Evolutionary conservation across 2,797 vertebrate genomes (phyloP).

Genomic region (Eidolon dupreanum): DNA sequence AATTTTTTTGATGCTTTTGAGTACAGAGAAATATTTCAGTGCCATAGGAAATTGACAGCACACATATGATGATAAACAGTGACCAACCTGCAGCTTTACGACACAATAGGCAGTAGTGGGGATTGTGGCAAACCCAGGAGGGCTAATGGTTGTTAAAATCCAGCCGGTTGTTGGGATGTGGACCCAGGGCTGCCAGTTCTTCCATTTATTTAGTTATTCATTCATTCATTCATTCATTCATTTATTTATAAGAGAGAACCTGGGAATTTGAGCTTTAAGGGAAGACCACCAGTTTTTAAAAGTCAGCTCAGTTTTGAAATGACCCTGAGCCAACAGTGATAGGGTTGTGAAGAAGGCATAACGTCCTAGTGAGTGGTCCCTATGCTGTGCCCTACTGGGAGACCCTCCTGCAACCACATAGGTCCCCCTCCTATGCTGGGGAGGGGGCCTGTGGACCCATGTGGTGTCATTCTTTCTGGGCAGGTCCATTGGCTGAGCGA

Average conservation of each 20-base stretch:
- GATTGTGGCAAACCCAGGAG: neutral
- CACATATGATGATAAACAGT: accelerated
- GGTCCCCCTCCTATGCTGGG: accelerated
- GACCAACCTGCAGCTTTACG: neutral
- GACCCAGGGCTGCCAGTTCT: neutral
- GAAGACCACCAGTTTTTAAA: neutral
- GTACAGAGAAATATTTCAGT: neutral
- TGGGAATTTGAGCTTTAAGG: neutral
- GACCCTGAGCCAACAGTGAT: neutral
- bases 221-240: neutral
- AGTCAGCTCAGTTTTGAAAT: neutral
- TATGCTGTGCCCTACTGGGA: accelerated
- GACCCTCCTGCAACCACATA: accelerated
- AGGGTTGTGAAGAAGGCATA: no score
- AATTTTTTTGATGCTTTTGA: neutral
- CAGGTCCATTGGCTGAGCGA: accelerated
- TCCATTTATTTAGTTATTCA: neutral
- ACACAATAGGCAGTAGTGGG: neutral
- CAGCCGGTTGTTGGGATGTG: neutral
- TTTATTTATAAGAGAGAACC: neutral
- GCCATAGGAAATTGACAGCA: neutral
- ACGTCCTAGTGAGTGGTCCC: neutral
- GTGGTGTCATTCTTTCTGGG: accelerated
- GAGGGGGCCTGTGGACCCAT: no score
- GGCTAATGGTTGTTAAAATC: neutral